These are phyloP conservation scores for Cephus spinipes DNA, from an alignment of 2,888 invertebrate genomes.

Conservation along the genomic window DNA sequence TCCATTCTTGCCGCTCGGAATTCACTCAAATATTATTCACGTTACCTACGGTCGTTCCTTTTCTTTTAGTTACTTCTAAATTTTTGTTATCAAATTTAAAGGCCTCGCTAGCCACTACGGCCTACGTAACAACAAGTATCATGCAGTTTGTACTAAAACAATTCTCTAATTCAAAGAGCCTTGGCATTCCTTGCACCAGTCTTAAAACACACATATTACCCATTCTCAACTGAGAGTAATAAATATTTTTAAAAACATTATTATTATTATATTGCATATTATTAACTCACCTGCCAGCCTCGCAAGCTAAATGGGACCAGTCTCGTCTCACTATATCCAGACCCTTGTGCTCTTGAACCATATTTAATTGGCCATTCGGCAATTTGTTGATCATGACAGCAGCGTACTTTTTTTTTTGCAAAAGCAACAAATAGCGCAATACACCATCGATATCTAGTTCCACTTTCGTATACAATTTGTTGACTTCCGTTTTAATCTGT, in stretches of 20 bases:
- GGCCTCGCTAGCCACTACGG: too few species aligned
- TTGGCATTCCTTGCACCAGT: too few species aligned
- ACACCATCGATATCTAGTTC: conserved; percentile 99
- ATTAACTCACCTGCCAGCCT: conserved; percentile 80
- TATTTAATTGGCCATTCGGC: conserved; percentile 75
- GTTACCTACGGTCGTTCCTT: too few species aligned
- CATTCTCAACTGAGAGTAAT: not conserved
- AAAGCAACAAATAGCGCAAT: conserved; percentile 90
- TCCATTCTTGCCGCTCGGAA: too few species aligned
- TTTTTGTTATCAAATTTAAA: too few species aligned
- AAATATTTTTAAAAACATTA: conserved; percentile 2
- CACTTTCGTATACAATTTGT: conserved; percentile 91
- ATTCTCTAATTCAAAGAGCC: too few species aligned
- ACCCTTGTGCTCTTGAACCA: conserved; percentile 91
- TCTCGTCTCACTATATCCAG: conserved; percentile 96
- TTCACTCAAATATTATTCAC: too few species aligned
- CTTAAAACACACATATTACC: too few species aligned
- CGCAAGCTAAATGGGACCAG: conserved; percentile 96
- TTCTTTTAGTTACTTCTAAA: too few species aligned
- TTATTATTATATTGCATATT: conserved; percentile 11
- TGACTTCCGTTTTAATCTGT: conserved; percentile 90
- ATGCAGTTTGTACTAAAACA: too few species aligned
- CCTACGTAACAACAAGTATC: too few species aligned
- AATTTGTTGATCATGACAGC: conserved; percentile 82
- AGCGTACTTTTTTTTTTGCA: conserved; percentile 99